Conservation (phyloP, 1,140 invertebrate species). For the Ptiloglossa arizonensis region DNA sequence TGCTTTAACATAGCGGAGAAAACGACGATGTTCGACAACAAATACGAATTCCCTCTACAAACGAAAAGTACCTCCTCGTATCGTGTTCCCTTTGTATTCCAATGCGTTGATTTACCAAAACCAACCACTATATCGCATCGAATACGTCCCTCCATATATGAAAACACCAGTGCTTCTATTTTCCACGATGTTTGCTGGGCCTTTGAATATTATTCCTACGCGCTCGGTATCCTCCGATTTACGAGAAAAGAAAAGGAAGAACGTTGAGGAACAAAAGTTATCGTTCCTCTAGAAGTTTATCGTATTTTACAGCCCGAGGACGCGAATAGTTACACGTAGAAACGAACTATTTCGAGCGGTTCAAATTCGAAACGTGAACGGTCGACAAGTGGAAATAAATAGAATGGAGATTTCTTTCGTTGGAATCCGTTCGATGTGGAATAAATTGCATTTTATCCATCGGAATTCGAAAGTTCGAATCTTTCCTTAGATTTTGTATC, state of each 20-base stretch:
- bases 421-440: no score
- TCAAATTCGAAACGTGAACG: no score
- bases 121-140: background rate
- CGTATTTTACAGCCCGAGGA: no score
- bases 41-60: background rate
- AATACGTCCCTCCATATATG: background rate
- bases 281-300: no score
- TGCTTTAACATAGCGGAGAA: background rate
- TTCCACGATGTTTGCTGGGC: background rate
- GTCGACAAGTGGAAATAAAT: no score
- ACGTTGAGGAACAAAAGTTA: no score
- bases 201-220: background rate
- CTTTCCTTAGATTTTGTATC: no score
- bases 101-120: constrained; percentile 5
- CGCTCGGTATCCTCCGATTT: background rate
- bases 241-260: background rate
- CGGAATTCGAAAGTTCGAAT: no score
- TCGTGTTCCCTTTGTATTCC: background rate
- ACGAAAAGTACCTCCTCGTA: background rate
- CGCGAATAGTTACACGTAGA: no score
- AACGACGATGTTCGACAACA: background rate
- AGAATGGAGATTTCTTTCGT: no score
- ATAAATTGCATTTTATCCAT: no score
- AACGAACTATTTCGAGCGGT: no score
- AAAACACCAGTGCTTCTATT: background rate